Evolutionary conservation across 2,797 vertebrate genomes (phyloP).

Genomic region (Sebastolobus altivelis): DNA sequence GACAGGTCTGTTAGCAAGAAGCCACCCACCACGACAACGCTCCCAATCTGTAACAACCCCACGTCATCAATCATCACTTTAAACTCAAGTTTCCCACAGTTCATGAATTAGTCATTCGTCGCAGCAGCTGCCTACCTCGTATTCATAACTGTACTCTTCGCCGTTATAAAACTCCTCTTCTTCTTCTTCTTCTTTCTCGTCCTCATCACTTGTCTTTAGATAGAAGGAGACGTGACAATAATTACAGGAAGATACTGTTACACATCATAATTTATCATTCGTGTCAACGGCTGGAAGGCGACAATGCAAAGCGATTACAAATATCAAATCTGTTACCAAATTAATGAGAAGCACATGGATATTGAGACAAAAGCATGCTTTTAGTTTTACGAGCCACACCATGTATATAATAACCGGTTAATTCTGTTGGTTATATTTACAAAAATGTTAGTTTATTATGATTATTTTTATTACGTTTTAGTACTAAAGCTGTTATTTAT

Average conservation of each 20-base stretch:
- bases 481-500: constrained; percentile 26
- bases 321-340: constrained; percentile 29
- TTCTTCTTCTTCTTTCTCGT: constrained; percentile 55
- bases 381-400: constrained; percentile 31
- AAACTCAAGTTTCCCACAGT: constrained; percentile 43
- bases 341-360: constrained; percentile 32
- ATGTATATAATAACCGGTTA: background rate
- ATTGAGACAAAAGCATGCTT: constrained; percentile 61
- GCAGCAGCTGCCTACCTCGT: constrained; percentile 76
- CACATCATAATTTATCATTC: constrained; percentile 3
- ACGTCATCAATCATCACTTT: constrained; percentile 39
- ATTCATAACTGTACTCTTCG: constrained; percentile 78
- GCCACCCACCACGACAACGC: constrained; percentile 6
- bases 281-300: constrained; percentile 20
- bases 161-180: constrained; percentile 63
- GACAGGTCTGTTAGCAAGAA: constrained; percentile 62
- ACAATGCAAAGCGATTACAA: constrained; percentile 44
- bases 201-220: constrained; percentile 68
- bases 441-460: constrained; percentile 30
- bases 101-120: constrained; percentile 42
- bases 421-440: constrained; percentile 11
- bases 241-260: constrained; percentile 23
- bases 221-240: constrained; percentile 32
- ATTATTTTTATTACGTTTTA: constrained; percentile 3
- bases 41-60: constrained; percentile 34